Base-by-base conservation (phyloP, 1,140 invertebrate genomes). In the Lysiphlebus fabarum region DNA sequence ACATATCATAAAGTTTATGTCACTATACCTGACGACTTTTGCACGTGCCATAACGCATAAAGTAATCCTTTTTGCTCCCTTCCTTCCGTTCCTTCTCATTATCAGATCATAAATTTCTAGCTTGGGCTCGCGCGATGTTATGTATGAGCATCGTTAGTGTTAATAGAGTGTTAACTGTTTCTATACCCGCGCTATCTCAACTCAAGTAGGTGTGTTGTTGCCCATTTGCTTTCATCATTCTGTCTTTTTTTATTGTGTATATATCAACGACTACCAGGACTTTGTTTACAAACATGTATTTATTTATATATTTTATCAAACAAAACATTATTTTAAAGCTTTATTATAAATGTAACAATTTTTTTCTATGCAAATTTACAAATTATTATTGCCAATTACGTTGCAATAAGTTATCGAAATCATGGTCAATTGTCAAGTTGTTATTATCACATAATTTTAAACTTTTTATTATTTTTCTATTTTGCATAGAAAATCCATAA, bases 141-240 rank as follows among this genome's bases (percentile, higher is more conserved):
- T 76, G 74, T 77, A 77, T 76, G 75, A 75, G 74, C 74, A 70
- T 75, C 75, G 74, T 77, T 77, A 77, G 75, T 77, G 75, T 77
- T 77, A 77, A 77, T 77, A 77, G 75, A 77, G 75, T 77, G 75
- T 76, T 77, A 77, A 77, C 74, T 72, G 73, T 73, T 73, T 69
- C 73, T 74, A 74, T 72, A 71, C 65, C 67, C 65, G 67, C 67
- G 72, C 73, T 73, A 76, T 76, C 74, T 68, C 67, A 68, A 62
- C 61, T 59, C 47, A 54, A 51, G 59, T 54, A 58, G 61, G 54
- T 61, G 61, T 65, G 63, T 45, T 50, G 26, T 38, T 61, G 26
- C 40, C 50, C 33, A 14, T 12, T 40, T 50, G 47, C 57, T 54
- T 54, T 26, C 36, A 49, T 49, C 47, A 49, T 6, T 33, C 47